A percentile compares a stretch with the other conserved stretches of the same genome.
Conservation (phyloP, 2,113 vertebrate species). For the Rhadina sibilatrix region DNA sequence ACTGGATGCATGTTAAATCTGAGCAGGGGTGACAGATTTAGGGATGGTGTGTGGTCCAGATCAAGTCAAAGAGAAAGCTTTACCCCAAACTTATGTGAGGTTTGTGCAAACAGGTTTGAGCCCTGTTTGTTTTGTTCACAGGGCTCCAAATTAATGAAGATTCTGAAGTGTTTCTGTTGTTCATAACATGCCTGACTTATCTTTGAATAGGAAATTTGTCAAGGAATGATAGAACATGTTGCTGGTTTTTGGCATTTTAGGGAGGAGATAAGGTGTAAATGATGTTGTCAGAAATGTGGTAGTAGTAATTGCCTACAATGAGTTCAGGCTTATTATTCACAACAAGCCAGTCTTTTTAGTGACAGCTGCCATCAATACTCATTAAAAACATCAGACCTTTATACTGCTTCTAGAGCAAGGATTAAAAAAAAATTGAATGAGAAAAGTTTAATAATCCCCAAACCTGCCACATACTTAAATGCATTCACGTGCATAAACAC, state of each 20-base stretch:
- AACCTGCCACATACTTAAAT: not conserved
- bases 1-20: not conserved
- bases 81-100: not conserved
- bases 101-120: not conserved
- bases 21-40: not conserved
- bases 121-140: not conserved
- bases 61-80: not conserved
- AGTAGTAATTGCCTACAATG: not conserved
- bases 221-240: not conserved
- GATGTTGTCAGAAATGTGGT: not conserved
- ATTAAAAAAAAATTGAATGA: constrained; percentile 8
- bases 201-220: constrained; percentile 8
- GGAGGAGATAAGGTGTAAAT: not conserved
- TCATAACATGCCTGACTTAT: not conserved
- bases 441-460: not conserved
- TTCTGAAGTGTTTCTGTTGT: not conserved
- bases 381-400: constrained; percentile 22
- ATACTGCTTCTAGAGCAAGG: not conserved
- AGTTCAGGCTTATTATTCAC: constrained; percentile 13
- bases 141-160: not conserved
- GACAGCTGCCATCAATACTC: constrained; percentile 18
- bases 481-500: not conserved
- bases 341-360: not conserved
- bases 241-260: not conserved
- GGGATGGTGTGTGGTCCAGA: not conserved